These are phyloP conservation scores for Phoxinus dragarum DNA, from an alignment of 2,797 vertebrate species.

Conservation along the genomic window DNA sequence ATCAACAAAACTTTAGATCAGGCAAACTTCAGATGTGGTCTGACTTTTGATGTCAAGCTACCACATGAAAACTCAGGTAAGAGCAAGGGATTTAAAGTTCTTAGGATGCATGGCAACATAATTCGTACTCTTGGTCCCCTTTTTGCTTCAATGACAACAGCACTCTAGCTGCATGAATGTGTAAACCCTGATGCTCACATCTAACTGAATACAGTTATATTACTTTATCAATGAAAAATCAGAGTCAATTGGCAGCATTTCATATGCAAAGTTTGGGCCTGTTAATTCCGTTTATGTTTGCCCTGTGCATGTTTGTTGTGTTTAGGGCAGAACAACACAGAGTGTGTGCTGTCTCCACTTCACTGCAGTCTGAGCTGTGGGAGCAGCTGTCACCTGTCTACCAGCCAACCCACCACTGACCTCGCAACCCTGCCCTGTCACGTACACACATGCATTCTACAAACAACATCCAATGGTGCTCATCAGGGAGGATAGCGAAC, in stretches of 20 bases:
- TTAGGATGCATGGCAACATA: slow-evolving; percentile 5
- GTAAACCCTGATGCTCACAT: neutral
- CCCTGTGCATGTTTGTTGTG: slow-evolving; percentile 33
- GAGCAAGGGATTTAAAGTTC: slow-evolving; percentile 13
- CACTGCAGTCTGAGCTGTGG: slow-evolving; percentile 30
- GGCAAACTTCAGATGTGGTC: slow-evolving; percentile 29
- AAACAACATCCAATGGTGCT: slow-evolving; percentile 37
- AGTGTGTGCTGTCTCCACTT: slow-evolving; percentile 40
- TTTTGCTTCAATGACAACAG: neutral
- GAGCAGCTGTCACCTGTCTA: slow-evolving; percentile 61
- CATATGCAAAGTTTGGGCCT: neutral
- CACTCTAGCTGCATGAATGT: neutral
- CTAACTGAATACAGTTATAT: neutral
- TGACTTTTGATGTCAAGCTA: neutral
- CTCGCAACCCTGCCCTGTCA: slow-evolving; percentile 35
- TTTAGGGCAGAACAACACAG: slow-evolving; percentile 38
- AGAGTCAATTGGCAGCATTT: neutral
- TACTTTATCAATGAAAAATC: neutral
- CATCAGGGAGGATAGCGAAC: slow-evolving; percentile 47
- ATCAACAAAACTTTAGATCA: slow-evolving; percentile 33
- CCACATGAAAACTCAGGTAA: slow-evolving; percentile 40
- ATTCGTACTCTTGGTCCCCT: neutral
- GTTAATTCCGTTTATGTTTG: slow-evolving; percentile 19
- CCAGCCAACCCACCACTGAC: slow-evolving; percentile 35
- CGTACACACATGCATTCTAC: slow-evolving; percentile 22